These are phyloP conservation scores for Paratilapia polleni DNA, from an alignment of 2,113 vertebrate species.

Conservation along the genomic window DNA sequence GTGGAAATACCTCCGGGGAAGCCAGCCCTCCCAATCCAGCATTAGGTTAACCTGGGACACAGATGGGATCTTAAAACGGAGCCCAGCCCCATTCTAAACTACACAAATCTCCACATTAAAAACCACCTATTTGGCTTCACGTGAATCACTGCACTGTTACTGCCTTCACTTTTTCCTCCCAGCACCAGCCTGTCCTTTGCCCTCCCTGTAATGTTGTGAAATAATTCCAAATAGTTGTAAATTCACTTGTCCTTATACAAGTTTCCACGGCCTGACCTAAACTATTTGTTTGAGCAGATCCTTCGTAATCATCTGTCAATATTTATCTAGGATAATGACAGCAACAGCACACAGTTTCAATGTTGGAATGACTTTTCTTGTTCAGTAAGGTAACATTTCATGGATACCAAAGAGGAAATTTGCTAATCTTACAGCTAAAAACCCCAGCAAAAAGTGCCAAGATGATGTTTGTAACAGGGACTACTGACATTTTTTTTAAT, in stretches of 20 bases:
- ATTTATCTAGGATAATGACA: background rate
- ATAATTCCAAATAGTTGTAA: slow-evolving; percentile 41
- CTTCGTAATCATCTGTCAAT: background rate
- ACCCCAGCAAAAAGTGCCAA: slow-evolving; percentile 26
- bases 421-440: slow-evolving; percentile 16
- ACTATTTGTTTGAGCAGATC: slow-evolving; percentile 25
- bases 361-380: background rate
- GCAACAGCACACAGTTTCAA: slow-evolving; percentile 2
- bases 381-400: slow-evolving; percentile 26
- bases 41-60: slow-evolving; percentile 35
- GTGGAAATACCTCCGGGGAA: slow-evolving; percentile 17
- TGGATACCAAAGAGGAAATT: slow-evolving; percentile 63
- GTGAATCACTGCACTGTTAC: slow-evolving; percentile 65
- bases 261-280: slow-evolving; percentile 29
- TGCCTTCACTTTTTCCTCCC: slow-evolving; percentile 48
- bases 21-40: slow-evolving; percentile 6
- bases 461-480: background rate
- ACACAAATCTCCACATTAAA: slow-evolving; percentile 54
- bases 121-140: slow-evolving; percentile 47
- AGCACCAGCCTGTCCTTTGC: slow-evolving; percentile 30
- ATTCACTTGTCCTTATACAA: slow-evolving; percentile 35
- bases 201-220: slow-evolving; percentile 41
- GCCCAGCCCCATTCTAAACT: slow-evolving; percentile 33
- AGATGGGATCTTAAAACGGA: slow-evolving; percentile 28
- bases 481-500: background rate